Base-by-base conservation (phyloP, 2,797 vertebrate species). In the Manis javanica region DNA sequence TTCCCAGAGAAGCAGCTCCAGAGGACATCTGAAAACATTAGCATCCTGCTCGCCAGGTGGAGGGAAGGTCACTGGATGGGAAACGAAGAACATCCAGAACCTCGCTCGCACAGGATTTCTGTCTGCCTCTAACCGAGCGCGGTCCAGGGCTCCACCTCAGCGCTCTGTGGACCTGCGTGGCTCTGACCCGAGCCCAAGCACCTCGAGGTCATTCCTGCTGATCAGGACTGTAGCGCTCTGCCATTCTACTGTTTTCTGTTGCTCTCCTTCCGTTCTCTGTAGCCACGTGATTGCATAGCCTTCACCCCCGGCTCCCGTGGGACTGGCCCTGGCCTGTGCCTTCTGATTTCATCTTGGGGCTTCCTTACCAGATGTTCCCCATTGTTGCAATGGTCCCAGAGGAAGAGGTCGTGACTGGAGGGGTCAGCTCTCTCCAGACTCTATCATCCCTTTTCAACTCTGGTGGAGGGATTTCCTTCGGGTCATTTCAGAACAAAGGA, bases 61-160 rank as follows among this genome's bases (percentile, higher is more conserved):
- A 85, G 93, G 97, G 98, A 97, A 98, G 97, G 97, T 97, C 96
- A 98, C 68, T 83, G 85, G 89, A 97, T 96, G 87, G 85, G 95
- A 97, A 97, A 98, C 97, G 97, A 96, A 95, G 97, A 91, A n/a
- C 90, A 34, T 61, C 83, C 82, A 82, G 5, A 79, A 81, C 42
- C 74, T 78, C 91, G 87, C 91, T 97, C 88, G 39, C 97, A 29
- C 57, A 39, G 97, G 98, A 97, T 89, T 96, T 97, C 82, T 93
- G 71, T 96, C 96, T 87, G 64, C 90, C 89, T 87, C 95, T 72
- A 81, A 96, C 97, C 96, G 86, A 63, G 31, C 87, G 68, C 14
- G 34, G 71, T 49, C 88, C 74, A 0, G 59, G 1, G 49, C 57
- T 97, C 95, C 84, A 14, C 24, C 83, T 91, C 63, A 37, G 88